Percentiles rank a stretch among this genome's conserved stretches.
Evolutionary conservation across 2,113 vertebrate genomes (phyloP).

Genomic region (Neodontobutis hainanensis): DNA sequence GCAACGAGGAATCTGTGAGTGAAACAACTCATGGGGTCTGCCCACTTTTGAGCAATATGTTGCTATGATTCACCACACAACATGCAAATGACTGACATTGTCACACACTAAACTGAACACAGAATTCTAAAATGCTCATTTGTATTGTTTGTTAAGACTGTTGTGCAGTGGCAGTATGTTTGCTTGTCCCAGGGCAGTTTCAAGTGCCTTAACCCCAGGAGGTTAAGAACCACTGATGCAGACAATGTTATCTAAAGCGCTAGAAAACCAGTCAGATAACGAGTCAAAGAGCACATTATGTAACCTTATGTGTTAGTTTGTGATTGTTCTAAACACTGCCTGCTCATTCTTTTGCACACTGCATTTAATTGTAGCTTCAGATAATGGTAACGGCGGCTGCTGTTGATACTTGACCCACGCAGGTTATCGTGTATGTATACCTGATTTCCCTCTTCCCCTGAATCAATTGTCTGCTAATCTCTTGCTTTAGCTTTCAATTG

Average conservation of each 20-base stretch:
- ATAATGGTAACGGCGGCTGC: constrained; percentile 72
- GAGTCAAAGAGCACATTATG: constrained; percentile 72
- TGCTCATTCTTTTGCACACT: constrained; percentile 79
- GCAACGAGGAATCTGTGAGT: too few relatives aligned
- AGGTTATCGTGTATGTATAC: constrained; percentile 90
- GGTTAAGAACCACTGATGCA: constrained; percentile 27
- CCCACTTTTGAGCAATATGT: too few relatives aligned
- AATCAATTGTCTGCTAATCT: constrained; percentile 94
- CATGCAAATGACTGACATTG: too few relatives aligned
- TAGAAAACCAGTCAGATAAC: constrained; percentile 30
- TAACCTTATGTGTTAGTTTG: constrained; percentile 37
- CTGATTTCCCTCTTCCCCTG: constrained; percentile 84
- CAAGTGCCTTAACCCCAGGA: constrained; percentile 9
- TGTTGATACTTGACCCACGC: constrained; percentile 81
- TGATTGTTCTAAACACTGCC: constrained; percentile 73
- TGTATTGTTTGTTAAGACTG: too few relatives aligned
- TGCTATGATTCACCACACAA: too few relatives aligned
- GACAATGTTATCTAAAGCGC: constrained; percentile 59
- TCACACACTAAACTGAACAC: too few relatives aligned
- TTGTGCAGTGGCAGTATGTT: not conserved
- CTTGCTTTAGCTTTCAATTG: constrained; percentile 84
- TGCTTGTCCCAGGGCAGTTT: not conserved
- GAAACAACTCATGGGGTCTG: too few relatives aligned
- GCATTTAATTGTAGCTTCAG: constrained; percentile 72
- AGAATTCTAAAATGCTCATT: too few relatives aligned